These are phyloP conservation scores for Acropternis orthonyx DNA, from an alignment of 2,797 vertebrate species.

Conservation along the genomic window DNA sequence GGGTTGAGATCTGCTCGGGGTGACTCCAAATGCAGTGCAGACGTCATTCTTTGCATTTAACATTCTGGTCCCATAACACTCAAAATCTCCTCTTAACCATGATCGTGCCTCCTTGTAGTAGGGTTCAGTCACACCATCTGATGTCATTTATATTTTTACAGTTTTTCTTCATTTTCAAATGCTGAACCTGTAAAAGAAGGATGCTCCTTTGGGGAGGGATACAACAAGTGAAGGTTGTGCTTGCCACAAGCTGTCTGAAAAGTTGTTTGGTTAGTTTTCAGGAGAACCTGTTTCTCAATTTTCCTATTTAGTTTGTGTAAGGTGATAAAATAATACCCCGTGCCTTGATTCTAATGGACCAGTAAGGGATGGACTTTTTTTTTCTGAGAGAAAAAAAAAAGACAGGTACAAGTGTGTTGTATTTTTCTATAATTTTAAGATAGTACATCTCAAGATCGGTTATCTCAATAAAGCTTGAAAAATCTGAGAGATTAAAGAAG, in stretches of 20 bases:
- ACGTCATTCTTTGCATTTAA: background rate
- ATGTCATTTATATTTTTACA: background rate
- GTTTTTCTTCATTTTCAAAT: background rate
- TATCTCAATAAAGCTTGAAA: background rate
- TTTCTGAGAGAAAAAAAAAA: background rate
- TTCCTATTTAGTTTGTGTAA: background rate
- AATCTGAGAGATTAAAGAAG: background rate
- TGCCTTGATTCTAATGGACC: background rate
- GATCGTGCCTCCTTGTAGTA: rapidly evolving
- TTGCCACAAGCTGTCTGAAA: background rate
- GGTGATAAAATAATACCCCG: background rate
- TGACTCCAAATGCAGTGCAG: background rate
- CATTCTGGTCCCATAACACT: background rate
- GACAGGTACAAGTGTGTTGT: background rate
- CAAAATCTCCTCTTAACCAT: background rate
- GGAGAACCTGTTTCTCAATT: background rate
- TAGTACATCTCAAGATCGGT: background rate
- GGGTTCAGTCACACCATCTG: background rate
- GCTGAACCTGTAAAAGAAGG: background rate
- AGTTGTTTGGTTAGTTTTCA: background rate
- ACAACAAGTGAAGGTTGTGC: background rate
- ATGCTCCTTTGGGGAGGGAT: background rate
- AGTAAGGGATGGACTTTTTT: background rate
- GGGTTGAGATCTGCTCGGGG: background rate
- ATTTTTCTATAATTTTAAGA: background rate